Conservation (phyloP, 2,888 invertebrate genomes). For the Drosophila tripunctata region DNA sequence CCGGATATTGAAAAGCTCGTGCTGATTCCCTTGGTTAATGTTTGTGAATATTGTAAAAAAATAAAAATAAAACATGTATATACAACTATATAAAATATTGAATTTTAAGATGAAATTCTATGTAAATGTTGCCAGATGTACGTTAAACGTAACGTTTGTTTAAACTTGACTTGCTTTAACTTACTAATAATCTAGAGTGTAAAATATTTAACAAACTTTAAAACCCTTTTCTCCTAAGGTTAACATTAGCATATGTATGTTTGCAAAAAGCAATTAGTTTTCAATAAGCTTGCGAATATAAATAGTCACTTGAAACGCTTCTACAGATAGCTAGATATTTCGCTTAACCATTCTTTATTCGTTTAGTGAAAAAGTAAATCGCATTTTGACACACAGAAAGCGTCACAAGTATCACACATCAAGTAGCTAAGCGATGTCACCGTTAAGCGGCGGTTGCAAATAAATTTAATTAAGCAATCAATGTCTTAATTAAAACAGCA, state of each 20-base stretch:
- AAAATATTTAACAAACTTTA: too few relatives aligned
- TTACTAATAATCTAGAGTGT: neutral
- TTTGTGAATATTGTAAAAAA: slow-evolving; percentile 31
- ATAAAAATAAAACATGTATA: slow-evolving; percentile 18
- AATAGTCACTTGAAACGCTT: too few relatives aligned
- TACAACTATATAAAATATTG: neutral
- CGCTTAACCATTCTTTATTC: neutral
- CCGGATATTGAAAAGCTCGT: slow-evolving; percentile 63
- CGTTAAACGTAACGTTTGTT: too few relatives aligned
- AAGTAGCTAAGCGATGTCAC: slow-evolving; percentile 44
- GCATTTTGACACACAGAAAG: neutral
- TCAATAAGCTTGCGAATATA: too few relatives aligned
- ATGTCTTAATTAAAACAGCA: slow-evolving; percentile 67
- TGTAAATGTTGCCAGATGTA: neutral
- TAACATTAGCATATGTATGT: too few relatives aligned
- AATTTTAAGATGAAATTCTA: neutral
- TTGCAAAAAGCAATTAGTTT: too few relatives aligned
- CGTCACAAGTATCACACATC: slow-evolving; percentile 11
- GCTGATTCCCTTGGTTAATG: slow-evolving; percentile 53
- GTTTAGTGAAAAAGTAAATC: neutral
- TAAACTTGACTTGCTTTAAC: neutral
- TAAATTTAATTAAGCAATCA: slow-evolving; percentile 68
- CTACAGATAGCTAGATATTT: too few relatives aligned
- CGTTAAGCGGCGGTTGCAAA: slow-evolving; percentile 38
- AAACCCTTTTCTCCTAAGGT: too few relatives aligned